phyloP scores from a whole-genome alignment of 2,113 vertebrate species.

The Microcebus tavaratra region DNA sequence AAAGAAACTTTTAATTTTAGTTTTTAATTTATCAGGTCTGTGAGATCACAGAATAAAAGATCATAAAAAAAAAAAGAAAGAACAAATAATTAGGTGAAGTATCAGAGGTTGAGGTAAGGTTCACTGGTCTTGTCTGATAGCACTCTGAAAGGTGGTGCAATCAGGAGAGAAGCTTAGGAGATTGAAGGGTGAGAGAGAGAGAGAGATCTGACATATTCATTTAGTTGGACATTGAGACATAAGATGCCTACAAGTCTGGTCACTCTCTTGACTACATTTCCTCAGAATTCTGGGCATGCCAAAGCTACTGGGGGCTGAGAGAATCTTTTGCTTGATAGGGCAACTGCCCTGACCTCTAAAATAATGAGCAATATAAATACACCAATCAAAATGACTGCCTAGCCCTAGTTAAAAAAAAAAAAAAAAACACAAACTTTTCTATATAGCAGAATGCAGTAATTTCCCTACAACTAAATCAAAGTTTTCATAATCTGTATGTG shows the following conservation, averaged over 20 bases:
- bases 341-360: not conserved
- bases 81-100: not conserved
- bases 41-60: not conserved
- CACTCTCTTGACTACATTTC: not conserved
- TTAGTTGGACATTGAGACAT: not conserved
- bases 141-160: not conserved
- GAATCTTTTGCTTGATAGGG: fast-evolving
- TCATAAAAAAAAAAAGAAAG: not conserved
- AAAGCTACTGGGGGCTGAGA: not conserved
- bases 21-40: not conserved
- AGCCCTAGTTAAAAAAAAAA: not conserved
- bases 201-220: not conserved
- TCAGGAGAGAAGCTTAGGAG: not conserved
- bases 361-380: not conserved
- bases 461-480: not conserved
- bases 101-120: not conserved
- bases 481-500: not conserved
- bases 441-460: not conserved
- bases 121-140: not conserved
- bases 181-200: not conserved
- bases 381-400: not conserved
- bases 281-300: not conserved
- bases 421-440: not conserved
- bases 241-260: not conserved
- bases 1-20: not conserved